phyloP scores from a whole-genome alignment of 2,113 vertebrate genomes.

The Nothobranchius furzeri region DNA sequence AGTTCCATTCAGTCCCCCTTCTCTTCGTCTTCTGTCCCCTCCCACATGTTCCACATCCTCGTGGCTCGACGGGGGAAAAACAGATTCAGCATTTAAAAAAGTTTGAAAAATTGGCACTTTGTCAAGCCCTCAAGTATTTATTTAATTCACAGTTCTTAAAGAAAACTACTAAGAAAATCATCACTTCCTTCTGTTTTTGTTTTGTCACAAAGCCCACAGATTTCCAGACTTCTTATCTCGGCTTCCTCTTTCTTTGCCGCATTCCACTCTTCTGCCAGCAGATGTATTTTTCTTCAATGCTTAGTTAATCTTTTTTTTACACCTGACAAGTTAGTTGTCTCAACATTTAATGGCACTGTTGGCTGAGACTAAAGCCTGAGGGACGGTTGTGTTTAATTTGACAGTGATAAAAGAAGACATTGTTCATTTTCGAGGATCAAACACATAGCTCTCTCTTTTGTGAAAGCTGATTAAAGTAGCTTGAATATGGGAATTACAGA shows the following conservation, averaged over 20 bases:
- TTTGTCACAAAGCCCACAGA: slow-evolving; percentile 10
- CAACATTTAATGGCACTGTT: not conserved
- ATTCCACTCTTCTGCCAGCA: not conserved
- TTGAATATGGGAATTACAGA: not conserved
- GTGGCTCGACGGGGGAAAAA: slow-evolving; percentile 27
- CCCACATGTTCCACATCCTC: slow-evolving; percentile 13
- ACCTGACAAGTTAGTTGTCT: slow-evolving; percentile 26
- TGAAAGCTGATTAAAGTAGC: not conserved
- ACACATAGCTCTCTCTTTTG: too few species aligned
- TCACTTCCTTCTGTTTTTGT: not conserved
- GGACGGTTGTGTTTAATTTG: slow-evolving; percentile 23
- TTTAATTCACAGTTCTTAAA: not conserved
- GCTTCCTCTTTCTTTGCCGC: slow-evolving; percentile 29
- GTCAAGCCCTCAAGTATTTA: not conserved
- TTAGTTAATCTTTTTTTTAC: slow-evolving; percentile 18
- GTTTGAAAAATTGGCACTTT: not conserved
- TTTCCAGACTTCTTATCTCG: slow-evolving; percentile 21
- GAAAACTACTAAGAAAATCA: not conserved
- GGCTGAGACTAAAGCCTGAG: not conserved
- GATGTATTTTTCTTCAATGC: slow-evolving; percentile 15
- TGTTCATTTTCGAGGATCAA: too few species aligned
- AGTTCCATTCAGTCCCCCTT: slow-evolving; percentile 55
- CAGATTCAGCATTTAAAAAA: not conserved
- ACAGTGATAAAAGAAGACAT: not conserved
- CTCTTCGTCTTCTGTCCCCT: not conserved